Percentiles rank a stretch among this genome's conserved stretches.
phyloP scores from a whole-genome alignment of 2,113 vertebrate species.

The Pholis gunnellus region DNA sequence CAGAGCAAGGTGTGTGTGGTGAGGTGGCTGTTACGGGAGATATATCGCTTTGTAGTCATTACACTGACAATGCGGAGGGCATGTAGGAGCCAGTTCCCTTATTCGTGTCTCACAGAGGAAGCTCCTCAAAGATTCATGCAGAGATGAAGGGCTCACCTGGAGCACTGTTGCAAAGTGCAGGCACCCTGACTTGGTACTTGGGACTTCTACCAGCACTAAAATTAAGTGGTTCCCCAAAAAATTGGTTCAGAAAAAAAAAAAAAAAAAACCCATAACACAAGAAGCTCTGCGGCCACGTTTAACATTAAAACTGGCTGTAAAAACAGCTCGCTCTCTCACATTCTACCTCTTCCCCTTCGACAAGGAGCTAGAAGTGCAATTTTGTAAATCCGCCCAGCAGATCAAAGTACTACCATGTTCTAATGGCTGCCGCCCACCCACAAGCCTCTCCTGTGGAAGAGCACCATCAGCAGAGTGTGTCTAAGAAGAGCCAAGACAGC shows the following conservation, averaged over 20 bases:
- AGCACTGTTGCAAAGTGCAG: neutral
- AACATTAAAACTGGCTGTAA: constrained; percentile 14
- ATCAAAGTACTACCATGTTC: constrained; percentile 80
- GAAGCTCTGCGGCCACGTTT: neutral
- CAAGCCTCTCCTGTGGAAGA: constrained; percentile 68
- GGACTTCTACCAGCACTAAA: constrained; percentile 2
- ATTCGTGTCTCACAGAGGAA: constrained; percentile 38
- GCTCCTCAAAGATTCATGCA: constrained; percentile 34
- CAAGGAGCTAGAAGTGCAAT: constrained; percentile 67
- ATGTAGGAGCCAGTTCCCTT: constrained; percentile 51
- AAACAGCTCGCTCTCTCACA: constrained; percentile 18
- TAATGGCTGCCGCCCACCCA: constrained; percentile 79
- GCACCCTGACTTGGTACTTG: neutral
- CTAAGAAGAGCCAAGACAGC: constrained; percentile 62
- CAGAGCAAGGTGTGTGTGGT: constrained; percentile 59
- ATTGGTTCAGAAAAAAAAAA: neutral
- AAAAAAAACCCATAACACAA: constrained; percentile 7
- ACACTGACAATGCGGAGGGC: constrained; percentile 55
- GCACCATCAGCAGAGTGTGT: constrained; percentile 61
- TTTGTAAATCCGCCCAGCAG: constrained; percentile 75
- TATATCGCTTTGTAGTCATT: constrained; percentile 54
- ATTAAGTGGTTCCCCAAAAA: constrained; percentile 12
- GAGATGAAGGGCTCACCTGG: constrained; percentile 15
- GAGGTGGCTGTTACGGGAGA: constrained; percentile 42
- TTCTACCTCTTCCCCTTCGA: constrained; percentile 47